These are phyloP conservation scores for Callionymus lyra DNA, from an alignment of 2,113 vertebrate species.

Conservation along the genomic window DNA sequence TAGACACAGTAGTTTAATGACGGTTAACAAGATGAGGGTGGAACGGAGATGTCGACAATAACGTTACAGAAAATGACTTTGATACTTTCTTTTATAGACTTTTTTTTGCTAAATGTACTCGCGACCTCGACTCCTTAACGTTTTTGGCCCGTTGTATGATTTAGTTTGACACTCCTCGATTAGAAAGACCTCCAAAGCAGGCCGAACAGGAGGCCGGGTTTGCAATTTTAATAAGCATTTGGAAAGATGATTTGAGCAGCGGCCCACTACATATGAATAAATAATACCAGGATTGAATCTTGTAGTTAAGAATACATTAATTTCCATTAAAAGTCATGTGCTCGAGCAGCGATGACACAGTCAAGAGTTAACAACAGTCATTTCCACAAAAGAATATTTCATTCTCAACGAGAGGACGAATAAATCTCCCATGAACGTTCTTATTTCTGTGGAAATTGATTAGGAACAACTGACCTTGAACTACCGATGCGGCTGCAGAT, in stretches of 20 bases:
- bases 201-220: conserved; percentile 63
- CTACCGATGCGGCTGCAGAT: conserved; percentile 53
- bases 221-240: conserved; percentile 65
- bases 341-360: conserved; percentile 1
- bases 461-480: conserved; percentile 39
- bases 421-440: background rate
- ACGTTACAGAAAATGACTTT: too few species aligned
- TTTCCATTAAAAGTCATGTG: conserved; percentile 13
- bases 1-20: too few species aligned
- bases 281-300: conserved; percentile 42
- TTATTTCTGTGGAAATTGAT: conserved; percentile 23
- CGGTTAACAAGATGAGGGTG: too few species aligned
- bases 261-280: conserved; percentile 44
- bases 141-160: too few species aligned
- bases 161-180: too few species aligned
- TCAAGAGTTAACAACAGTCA: background rate
- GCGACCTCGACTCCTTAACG: too few species aligned
- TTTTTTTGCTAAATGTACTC: too few species aligned
- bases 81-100: too few species aligned
- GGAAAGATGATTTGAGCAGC: conserved; percentile 41
- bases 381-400: too few species aligned
- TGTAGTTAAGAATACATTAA: conserved; percentile 31
- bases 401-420: background rate
- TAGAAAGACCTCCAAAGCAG: conserved; percentile 4
- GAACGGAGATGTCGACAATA: too few species aligned